Base-by-base conservation (phyloP, 2,888 invertebrate species). In the Aporophyla nigra region DNA sequence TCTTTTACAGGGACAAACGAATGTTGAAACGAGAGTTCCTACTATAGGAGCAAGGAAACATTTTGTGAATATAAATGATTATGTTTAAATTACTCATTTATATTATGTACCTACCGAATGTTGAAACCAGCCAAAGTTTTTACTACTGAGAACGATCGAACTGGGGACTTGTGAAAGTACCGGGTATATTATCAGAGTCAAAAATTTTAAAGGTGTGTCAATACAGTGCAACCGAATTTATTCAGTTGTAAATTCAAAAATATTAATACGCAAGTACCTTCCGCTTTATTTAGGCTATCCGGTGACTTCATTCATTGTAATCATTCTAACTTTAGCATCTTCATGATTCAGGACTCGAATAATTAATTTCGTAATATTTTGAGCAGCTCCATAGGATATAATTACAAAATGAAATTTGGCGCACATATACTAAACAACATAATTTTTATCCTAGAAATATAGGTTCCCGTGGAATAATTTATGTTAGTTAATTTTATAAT, bases 1-100 rank as follows among this genome's bases (percentile, higher is more conserved):
- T 76, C 80, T 79, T 79, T 83, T 27, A 67, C 43, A 82, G 54
- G 59, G 5, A 40, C 6, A 49, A 27, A 12, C 5, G n/a, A 27
- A 58, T 46, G 2, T 40, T 12, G 43, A 46, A 10, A 54, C 16
- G 5, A 54, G 46, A 33, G 0, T 24, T 76, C 5, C 3, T 24
- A 7, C 2, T 21, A 24, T 9, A 16, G n/a, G 2, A 5, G 7
- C 16, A n/a, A 24, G 5, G 5, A 51, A 53, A 27, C 14, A 27
- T 51, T 59, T 21, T 24, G 46, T 9, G 16, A 19, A 33, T 4
- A n/a, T n/a, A 40, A 9, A 2, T 40, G 54, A 16, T 19, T 40
- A 33, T 46, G 40, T 65, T 40, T 19, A n/a, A 43, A 43, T 0
- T 43, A 10, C 12, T 46, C 10, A 46, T 46, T 46, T 46, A 46